Evolutionary conservation across 2,113 vertebrate species (phyloP).

Genomic region (Vireo altiloquus): DNA sequence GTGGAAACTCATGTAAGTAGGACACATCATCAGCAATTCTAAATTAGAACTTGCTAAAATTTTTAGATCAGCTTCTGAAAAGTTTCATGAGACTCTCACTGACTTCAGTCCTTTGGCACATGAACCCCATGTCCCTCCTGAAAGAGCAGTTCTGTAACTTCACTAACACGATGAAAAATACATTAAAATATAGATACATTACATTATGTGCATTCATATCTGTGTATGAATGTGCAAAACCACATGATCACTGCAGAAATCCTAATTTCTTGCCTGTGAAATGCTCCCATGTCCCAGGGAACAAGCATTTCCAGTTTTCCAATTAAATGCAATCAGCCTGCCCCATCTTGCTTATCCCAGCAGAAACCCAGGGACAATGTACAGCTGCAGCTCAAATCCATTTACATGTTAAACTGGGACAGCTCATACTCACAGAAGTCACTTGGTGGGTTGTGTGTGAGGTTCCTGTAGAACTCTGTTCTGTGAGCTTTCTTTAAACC

Average conservation of each 20-base stretch:
- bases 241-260: background rate
- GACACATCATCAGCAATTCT: background rate
- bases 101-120: background rate
- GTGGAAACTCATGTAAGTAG: background rate
- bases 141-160: background rate
- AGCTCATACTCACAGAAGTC: conserved; percentile 91
- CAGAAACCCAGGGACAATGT: background rate
- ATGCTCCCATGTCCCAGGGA: background rate
- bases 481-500: conserved; percentile 98
- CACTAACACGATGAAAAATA: background rate
- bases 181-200: background rate
- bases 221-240: background rate
- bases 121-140: background rate
- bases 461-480: conserved; percentile 97
- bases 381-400: background rate
- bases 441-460: conserved; percentile 94
- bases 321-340: background rate
- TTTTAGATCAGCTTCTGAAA: background rate
- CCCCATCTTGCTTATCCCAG: background rate
- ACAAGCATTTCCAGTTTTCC: background rate
- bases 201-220: background rate
- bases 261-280: background rate
- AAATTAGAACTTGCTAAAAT: background rate
- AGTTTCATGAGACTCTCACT: background rate
- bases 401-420: background rate